These are phyloP conservation scores for Boloria euphrosyne DNA, from an alignment of 2,888 invertebrate genomes.

Conservation along the genomic window DNA sequence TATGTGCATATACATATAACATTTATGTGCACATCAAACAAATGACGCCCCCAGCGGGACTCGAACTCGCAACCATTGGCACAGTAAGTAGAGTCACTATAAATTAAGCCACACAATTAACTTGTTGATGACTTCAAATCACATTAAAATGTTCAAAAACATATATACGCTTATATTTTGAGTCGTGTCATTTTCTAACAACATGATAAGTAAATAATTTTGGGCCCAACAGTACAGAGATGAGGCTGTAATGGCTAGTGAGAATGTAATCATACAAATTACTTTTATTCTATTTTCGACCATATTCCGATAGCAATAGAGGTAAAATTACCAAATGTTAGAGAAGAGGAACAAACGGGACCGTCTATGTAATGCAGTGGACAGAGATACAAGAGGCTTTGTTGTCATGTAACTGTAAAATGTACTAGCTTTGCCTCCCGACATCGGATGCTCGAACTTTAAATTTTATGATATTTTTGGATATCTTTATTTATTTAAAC, in stretches of 20 bases:
- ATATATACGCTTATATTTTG: neutral
- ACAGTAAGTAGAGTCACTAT: too few relatives aligned
- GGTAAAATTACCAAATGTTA: neutral
- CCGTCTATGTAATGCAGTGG: slow-evolving; percentile 30
- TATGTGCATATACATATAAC: too few relatives aligned
- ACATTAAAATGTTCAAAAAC: neutral
- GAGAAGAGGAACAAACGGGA: slow-evolving; percentile 29
- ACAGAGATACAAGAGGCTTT: slow-evolving; percentile 30
- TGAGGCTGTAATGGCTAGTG: slow-evolving; percentile 13
- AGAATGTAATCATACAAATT: slow-evolving; percentile 19
- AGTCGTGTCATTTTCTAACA: neutral
- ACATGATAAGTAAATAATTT: slow-evolving; percentile 10
- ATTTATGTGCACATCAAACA: too few relatives aligned
- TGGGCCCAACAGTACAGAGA: slow-evolving; percentile 13
- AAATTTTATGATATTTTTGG: neutral
- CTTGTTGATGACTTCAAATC: too few relatives aligned
- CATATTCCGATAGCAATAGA: neutral
- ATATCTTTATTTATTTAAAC: too few relatives aligned
- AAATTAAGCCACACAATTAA: too few relatives aligned
- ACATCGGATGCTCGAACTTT: slow-evolving; percentile 1
- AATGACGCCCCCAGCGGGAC: too few relatives aligned
- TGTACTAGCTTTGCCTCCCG: slow-evolving; percentile 11
- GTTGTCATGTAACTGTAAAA: slow-evolving; percentile 30
- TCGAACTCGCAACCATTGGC: too few relatives aligned
- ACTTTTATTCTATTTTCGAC: slow-evolving; percentile 4